Conservation (phyloP, 2,888 invertebrate species). For the Cordylochernes scorpioides region DNA sequence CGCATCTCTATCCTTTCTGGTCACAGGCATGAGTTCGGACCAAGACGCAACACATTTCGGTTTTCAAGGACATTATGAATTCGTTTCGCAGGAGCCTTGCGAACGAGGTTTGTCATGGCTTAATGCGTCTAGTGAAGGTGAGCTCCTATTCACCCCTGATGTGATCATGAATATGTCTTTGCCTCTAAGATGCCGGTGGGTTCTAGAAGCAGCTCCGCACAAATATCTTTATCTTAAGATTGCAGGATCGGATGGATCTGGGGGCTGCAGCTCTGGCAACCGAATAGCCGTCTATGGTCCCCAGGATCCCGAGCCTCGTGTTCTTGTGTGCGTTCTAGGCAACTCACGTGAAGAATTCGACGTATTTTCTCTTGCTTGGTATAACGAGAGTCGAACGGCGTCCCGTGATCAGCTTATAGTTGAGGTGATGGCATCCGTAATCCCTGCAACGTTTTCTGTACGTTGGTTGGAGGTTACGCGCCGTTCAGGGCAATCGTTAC, state of each 20-base stretch:
- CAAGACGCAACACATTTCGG: constrained; percentile 51
- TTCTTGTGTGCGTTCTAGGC: too few relatives aligned
- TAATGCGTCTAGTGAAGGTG: constrained; percentile 10
- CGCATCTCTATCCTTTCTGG: constrained; percentile 43
- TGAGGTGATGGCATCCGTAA: constrained; percentile 8
- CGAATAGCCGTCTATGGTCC: constrained; percentile 1
- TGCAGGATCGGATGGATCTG: constrained; percentile 11
- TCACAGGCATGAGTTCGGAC: constrained; percentile 48
- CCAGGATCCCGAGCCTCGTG: too few relatives aligned
- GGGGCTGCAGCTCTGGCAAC: neutral
- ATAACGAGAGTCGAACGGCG: constrained; percentile 11
- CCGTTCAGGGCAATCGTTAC: constrained; percentile 13
- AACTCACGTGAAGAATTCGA: constrained; percentile 11
- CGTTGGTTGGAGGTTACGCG: constrained; percentile 12
- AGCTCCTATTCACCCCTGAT: neutral
- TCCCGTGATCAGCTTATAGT: constrained; percentile 20
- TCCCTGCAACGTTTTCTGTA: constrained; percentile 7
- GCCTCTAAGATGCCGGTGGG: constrained; percentile 15
- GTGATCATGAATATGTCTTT: neutral
- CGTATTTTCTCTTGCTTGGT: constrained; percentile 13
- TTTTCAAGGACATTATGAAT: constrained; percentile 53
- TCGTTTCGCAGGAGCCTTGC: constrained; percentile 19
- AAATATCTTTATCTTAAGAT: constrained; percentile 15
- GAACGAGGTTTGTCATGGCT: constrained; percentile 6
- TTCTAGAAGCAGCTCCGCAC: constrained; percentile 14